Base-by-base conservation (phyloP, 1,140 invertebrate species). In the Drosophila ohnishii region DNA sequence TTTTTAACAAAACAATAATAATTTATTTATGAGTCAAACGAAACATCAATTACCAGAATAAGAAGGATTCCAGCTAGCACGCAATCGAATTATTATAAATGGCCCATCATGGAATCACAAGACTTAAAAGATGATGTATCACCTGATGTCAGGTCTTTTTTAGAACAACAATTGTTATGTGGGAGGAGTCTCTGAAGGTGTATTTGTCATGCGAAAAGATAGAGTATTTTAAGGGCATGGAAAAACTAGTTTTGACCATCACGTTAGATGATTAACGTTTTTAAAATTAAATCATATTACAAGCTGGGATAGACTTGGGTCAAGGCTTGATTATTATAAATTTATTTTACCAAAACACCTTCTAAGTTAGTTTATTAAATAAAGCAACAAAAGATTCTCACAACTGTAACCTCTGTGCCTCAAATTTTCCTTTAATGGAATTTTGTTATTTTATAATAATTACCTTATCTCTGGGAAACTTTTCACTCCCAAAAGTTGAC, bases 71-170 rank as follows among this genome's bases (percentile, higher is more conserved):
- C 50, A 56, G 73, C 57, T 30, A 84, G 42, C 65, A 77, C 51
- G 83, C 83, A 87, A 86, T 86, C 66, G 83, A 86, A 82, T 87
- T 82, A 82, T 83, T 83, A 82, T 78, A 83, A 86, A 76, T 86
- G 83, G 82, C 62, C 83, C 83, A 82, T 82, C 82, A 86, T 86
- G 45, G 70, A 71, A 82, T 82, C 83, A 87, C 83, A 83, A 86
- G 83, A 82, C 83, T 87, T 86, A 86, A 82, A 79, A 72, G 71
- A 77, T 83, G 78, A 58, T 75, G 34, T 59, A 66, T 61, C 70
- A 60, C 56, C 62, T 7, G 40, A 16, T 63, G 51, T 56, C 37
- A 50, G 13, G 32, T 16, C 28, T 44, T 59, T 59, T 30, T 35
- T 25, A 30, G 5, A 40, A 8, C 10, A 67, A 28, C 25, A 37